Evolutionary conservation across 2,113 vertebrate species (phyloP).

Genomic region (Capra hircus): DNA sequence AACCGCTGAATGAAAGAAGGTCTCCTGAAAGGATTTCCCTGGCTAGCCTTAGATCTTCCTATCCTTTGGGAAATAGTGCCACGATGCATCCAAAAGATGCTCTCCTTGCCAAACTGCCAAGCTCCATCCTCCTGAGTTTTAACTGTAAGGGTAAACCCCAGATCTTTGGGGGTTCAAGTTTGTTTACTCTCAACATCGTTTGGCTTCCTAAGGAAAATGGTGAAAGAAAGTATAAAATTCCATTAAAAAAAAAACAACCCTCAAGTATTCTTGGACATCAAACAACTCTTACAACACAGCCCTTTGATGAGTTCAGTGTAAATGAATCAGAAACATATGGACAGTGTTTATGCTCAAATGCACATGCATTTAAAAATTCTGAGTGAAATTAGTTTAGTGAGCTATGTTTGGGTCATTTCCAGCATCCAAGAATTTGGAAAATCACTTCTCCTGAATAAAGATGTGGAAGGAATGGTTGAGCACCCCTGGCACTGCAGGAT

Average conservation of each 20-base stretch:
- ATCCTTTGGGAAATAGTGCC: background rate
- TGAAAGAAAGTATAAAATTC: conserved; percentile 71
- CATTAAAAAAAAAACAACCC: conserved; percentile 30
- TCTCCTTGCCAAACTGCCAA: conserved; percentile 1
- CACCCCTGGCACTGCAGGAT: conserved; percentile 26
- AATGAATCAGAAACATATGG: conserved; percentile 74
- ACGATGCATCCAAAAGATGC: background rate
- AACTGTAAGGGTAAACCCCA: conserved; percentile 26
- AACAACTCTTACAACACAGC: conserved; percentile 62
- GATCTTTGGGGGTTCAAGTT: conserved; percentile 40
- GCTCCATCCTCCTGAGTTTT: background rate
- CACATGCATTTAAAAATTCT: conserved; percentile 55
- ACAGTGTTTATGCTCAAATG: conserved; percentile 40
- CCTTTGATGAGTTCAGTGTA: conserved; percentile 68
- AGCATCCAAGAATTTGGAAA: conserved; percentile 56
- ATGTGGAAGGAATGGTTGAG: conserved; percentile 51
- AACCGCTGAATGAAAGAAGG: conserved; percentile 18
- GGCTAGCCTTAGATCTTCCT: background rate
- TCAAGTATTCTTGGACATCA: conserved; percentile 70
- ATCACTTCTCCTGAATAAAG: conserved; percentile 52
- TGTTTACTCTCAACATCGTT: conserved; percentile 47
- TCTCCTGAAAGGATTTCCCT: background rate
- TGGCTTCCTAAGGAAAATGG: conserved; percentile 68
- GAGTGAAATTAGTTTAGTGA: conserved; percentile 63
- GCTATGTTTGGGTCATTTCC: conserved; percentile 68